phyloP scores from a whole-genome alignment of 2,113 vertebrate species.

The Aegithalos caudatus region DNA sequence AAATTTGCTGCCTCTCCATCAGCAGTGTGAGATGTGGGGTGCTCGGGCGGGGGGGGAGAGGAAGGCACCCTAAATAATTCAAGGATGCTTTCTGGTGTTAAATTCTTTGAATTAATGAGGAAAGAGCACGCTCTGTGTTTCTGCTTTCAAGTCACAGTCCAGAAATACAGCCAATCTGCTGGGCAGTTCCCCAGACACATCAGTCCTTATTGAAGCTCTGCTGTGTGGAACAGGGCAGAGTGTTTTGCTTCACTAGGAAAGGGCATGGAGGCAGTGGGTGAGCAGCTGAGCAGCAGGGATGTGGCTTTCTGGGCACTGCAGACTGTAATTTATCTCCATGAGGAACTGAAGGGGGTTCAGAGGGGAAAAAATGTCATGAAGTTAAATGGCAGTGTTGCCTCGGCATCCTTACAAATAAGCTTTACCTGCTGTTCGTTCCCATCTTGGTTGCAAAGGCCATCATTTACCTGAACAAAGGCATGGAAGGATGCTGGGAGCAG shows the following conservation, averaged over 20 bases:
- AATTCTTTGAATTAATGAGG: not conserved
- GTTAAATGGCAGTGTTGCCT: conserved; percentile 48
- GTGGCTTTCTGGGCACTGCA: not conserved
- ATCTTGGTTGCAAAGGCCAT: conserved; percentile 23
- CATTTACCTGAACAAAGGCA: conserved; percentile 51
- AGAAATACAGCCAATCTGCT: not conserved
- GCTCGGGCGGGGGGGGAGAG: not conserved
- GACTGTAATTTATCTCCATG: conserved; percentile 46
- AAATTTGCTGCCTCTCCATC: not conserved
- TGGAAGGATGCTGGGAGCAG: not conserved
- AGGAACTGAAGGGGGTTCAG: conserved; percentile 25
- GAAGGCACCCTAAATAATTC: not conserved
- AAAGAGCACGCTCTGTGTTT: not conserved
- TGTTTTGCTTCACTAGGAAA: not conserved
- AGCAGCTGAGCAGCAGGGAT: not conserved
- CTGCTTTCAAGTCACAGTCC: not conserved
- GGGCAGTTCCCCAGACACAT: not conserved
- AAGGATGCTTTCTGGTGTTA: not conserved
- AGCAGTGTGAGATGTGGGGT: not conserved
- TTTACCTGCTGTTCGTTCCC: conserved; percentile 57
- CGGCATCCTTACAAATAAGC: conserved; percentile 39
- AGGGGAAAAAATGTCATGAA: conserved; percentile 10
- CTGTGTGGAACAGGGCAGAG: not conserved
- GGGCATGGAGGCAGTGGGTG: not conserved
- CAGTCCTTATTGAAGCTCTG: not conserved